Evolutionary conservation across 2,888 invertebrate genomes (phyloP).

Genomic region (Artemia sinica): DNA sequence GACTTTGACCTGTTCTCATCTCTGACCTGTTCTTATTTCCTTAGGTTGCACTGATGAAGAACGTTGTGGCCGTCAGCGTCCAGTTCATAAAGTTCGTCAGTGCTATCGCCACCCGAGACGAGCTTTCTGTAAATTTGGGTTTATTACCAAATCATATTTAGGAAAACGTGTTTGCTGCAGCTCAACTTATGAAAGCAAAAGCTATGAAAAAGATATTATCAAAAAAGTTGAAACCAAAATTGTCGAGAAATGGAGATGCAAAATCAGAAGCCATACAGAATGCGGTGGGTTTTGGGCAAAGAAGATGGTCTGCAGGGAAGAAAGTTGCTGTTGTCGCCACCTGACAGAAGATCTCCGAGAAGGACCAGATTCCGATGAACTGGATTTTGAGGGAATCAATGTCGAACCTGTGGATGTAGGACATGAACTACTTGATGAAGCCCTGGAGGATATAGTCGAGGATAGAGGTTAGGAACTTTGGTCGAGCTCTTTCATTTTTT

Average conservation of each 20-base stretch:
- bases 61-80: background rate
- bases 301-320: background rate
- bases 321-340: background rate
- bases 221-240: background rate
- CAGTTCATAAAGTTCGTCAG: background rate
- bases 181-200: background rate
- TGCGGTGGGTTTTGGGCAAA: background rate
- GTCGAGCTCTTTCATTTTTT: no score
- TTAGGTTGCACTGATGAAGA: background rate
- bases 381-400: no score
- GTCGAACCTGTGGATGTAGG: no score
- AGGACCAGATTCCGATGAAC: no score
- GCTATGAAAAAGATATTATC: background rate
- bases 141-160: background rate
- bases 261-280: background rate
- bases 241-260: background rate
- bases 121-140: background rate
- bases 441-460: no score
- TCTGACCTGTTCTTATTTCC: background rate
- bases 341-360: background rate
- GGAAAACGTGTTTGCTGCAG: constrained; percentile 5
- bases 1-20: no score
- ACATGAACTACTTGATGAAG: no score
- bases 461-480: no score
- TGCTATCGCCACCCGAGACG: background rate